phyloP scores from a whole-genome alignment of 2,113 vertebrate genomes.

The Lucifuga dentata region DNA sequence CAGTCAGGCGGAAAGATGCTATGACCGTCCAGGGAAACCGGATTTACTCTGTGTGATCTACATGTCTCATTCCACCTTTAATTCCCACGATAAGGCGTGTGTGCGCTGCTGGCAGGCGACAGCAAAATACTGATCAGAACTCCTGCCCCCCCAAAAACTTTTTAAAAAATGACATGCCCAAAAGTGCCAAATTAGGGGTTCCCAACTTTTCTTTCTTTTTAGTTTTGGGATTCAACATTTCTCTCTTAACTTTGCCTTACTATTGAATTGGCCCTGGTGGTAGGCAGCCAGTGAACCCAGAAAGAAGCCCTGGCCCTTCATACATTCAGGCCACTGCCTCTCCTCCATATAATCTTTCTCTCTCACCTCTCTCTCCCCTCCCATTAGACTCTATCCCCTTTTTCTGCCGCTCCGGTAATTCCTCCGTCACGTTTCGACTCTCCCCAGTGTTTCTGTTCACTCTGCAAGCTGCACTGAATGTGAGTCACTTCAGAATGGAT shows the following conservation, averaged over 20 bases:
- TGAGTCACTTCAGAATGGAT: slow-evolving; percentile 56
- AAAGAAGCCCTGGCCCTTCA: slow-evolving; percentile 71
- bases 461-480: slow-evolving; percentile 43
- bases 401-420: slow-evolving; percentile 68
- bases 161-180: not conserved
- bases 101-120: slow-evolving; percentile 7
- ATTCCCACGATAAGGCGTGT: slow-evolving; percentile 22
- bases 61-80: slow-evolving; percentile 22
- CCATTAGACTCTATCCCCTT: slow-evolving; percentile 57
- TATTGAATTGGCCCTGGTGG: slow-evolving; percentile 35
- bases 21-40: slow-evolving; percentile 22
- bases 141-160: slow-evolving; percentile 4
- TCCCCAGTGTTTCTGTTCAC: slow-evolving; percentile 44
- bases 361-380: slow-evolving; percentile 49
- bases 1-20: slow-evolving; percentile 41
- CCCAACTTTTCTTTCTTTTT: slow-evolving; percentile 40
- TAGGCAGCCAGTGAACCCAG: slow-evolving; percentile 64
- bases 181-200: not conserved
- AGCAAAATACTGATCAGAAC: slow-evolving; percentile 12
- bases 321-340: slow-evolving; percentile 69
- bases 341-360: slow-evolving; percentile 34
- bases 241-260: slow-evolving; percentile 38
- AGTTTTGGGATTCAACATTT: slow-evolving; percentile 40
- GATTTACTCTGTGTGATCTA: slow-evolving; percentile 18
- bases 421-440: slow-evolving; percentile 61